Evolutionary conservation across 2,888 invertebrate genomes (phyloP).

Genomic region (Trichopria drosophilae): DNA sequence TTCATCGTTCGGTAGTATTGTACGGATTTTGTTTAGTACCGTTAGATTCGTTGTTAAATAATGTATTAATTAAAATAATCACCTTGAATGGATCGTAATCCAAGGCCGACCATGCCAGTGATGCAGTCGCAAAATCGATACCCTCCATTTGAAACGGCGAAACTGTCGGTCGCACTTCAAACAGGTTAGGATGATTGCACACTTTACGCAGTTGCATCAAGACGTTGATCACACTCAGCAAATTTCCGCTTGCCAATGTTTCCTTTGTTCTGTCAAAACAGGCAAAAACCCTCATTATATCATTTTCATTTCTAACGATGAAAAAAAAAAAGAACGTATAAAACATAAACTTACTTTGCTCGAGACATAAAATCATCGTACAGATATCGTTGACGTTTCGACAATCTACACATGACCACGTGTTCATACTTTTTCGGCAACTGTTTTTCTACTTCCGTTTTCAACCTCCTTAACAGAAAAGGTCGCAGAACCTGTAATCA

Average conservation of each 20-base stretch:
- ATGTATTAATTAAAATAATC: slow-evolving; percentile 29
- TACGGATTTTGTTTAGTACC: too few species aligned
- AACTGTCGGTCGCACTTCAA: slow-evolving; percentile 92
- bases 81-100: slow-evolving; percentile 78
- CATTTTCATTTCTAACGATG: background rate
- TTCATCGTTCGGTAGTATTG: too few species aligned
- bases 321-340: slow-evolving; percentile 10
- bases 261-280: slow-evolving; percentile 78
- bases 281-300: slow-evolving; percentile 13
- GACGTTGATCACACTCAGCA: slow-evolving; percentile 93
- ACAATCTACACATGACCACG: slow-evolving; percentile 88
- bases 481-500: slow-evolving; percentile 84
- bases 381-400: slow-evolving; percentile 92
- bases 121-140: slow-evolving; percentile 71
- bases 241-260: slow-evolving; percentile 88
- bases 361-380: slow-evolving; percentile 99
- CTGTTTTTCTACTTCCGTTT: slow-evolving; percentile 95
- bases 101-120: slow-evolving; percentile 70
- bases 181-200: slow-evolving; percentile 97
- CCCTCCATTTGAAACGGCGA: slow-evolving; percentile 91
- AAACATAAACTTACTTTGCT: slow-evolving; percentile 71
- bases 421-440: slow-evolving; percentile 97
- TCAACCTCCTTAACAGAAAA: slow-evolving; percentile 87
- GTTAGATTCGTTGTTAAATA: too few species aligned
- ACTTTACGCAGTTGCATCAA: slow-evolving; percentile 97